These are phyloP conservation scores for Albula glossodonta DNA, from an alignment of 2,113 vertebrate species.

Conservation along the genomic window DNA sequence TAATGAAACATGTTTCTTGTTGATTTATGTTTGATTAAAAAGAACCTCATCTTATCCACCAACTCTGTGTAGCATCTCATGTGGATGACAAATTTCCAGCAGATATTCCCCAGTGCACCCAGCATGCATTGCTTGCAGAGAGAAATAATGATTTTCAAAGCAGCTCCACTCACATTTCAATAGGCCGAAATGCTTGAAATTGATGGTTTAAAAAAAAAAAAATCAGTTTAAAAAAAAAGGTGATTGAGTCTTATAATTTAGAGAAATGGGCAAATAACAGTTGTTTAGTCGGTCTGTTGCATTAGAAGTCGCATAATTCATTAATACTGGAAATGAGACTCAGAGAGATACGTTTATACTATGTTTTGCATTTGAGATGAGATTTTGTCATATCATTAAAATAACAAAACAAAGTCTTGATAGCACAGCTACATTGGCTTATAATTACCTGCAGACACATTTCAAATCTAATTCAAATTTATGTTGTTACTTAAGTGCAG, in stretches of 20 bases:
- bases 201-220: too few species aligned
- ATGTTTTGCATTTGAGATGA: background rate
- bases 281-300: background rate
- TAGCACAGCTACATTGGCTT: background rate
- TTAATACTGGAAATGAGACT: background rate
- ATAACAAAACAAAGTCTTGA: background rate
- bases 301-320: background rate
- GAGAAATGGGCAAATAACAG: background rate
- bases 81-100: background rate
- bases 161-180: background rate
- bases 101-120: background rate
- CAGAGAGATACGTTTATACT: background rate
- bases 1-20: constrained; percentile 5
- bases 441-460: background rate
- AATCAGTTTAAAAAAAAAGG: background rate
- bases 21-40: constrained; percentile 9
- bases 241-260: background rate
- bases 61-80: background rate
- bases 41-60: background rate
- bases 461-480: constrained; percentile 8
- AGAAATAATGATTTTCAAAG: background rate
- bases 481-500: constrained; percentile 4
- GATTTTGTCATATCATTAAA: background rate
- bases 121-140: background rate
- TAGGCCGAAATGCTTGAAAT: background rate